Percentiles rank a stretch among this genome's conserved stretches.
Evolutionary conservation across 2,113 vertebrate genomes (phyloP).

Genomic region (Leucoraja erinaceus): DNA sequence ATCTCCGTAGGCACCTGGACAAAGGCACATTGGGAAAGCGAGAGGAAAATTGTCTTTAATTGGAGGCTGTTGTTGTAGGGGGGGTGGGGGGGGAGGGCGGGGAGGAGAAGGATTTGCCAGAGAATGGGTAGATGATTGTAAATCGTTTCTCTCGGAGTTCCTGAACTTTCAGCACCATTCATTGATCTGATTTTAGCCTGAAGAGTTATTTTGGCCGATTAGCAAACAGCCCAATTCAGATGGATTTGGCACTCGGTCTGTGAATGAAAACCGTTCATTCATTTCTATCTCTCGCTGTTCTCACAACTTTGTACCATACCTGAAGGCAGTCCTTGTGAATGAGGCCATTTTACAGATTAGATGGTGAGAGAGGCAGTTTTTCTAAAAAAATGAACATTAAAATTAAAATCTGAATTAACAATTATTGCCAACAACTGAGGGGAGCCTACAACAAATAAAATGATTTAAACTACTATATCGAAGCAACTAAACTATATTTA

Average conservation of each 20-base stretch:
- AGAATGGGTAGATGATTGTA: slow-evolving; percentile 5
- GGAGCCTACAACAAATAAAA: neutral
- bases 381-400: neutral
- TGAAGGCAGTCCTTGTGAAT: neutral
- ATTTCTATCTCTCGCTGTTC: neutral
- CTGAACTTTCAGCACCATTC: slow-evolving; percentile 34
- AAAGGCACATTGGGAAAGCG: slow-evolving; percentile 6
- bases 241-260: slow-evolving; percentile 11
- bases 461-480: neutral
- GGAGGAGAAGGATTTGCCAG: neutral
- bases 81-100: too few relatives aligned
- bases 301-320: neutral
- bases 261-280: slow-evolving; percentile 27
- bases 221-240: slow-evolving; percentile 21
- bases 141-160: neutral
- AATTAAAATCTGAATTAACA: neutral
- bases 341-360: neutral
- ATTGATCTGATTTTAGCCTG: slow-evolving; percentile 28
- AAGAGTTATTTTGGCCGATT: neutral
- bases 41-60: slow-evolving; percentile 35
- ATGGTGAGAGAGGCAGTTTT: neutral
- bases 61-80: neutral
- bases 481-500: neutral
- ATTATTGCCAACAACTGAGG: neutral
- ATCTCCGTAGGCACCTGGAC: slow-evolving; percentile 31